Conservation (phyloP, 2,113 vertebrate species). For the Lagopus leucura region DNA sequence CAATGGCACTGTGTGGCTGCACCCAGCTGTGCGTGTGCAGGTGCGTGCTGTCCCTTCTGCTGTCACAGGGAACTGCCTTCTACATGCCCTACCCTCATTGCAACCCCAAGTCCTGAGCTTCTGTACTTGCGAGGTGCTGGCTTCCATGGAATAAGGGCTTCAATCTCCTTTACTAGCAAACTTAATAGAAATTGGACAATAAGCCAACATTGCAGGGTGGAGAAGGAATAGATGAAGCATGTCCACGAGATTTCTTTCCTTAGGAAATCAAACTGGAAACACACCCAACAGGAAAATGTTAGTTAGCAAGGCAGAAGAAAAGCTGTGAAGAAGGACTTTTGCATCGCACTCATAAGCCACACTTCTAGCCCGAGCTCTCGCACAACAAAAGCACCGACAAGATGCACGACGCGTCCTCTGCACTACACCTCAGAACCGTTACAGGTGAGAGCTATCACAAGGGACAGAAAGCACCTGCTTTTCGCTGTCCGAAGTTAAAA, state of each 20-base stretch:
- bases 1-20: fast-evolving
- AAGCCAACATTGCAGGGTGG: no score
- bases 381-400: fast-evolving
- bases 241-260: neutral
- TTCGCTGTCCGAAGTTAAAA: fast-evolving
- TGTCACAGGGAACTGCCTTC: neutral
- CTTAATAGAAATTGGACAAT: neutral
- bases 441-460: fast-evolving
- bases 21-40: fast-evolving
- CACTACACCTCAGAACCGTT: fast-evolving
- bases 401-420: fast-evolving
- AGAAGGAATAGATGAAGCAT: fast-evolving
- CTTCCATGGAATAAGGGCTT: neutral
- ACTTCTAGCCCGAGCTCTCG: fast-evolving
- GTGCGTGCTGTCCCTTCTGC: fast-evolving
- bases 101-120: neutral
- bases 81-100: fast-evolving
- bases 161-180: neutral
- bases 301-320: neutral
- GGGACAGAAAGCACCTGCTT: fast-evolving
- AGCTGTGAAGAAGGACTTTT: neutral
- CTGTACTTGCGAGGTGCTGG: neutral
- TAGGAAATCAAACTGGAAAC: neutral
- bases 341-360: fast-evolving
- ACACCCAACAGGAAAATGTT: neutral